Evolutionary conservation across 2,888 invertebrate species (phyloP), one percentile per base, ranked within the genome.

Genomic region (Ethmia dodecea): DNA sequence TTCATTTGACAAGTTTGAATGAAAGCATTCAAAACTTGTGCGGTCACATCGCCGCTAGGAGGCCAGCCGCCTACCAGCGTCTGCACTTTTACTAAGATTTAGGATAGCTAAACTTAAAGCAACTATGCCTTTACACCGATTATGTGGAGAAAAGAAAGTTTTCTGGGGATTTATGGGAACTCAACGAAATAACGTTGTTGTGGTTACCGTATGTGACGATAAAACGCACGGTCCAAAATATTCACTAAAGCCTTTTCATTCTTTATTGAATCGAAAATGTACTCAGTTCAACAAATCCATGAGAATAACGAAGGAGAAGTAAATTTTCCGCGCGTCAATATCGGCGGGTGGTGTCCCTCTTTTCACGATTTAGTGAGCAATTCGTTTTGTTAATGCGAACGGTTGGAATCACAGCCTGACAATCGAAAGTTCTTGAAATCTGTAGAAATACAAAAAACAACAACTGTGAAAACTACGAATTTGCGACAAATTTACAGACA

Each of bases 21-120:
- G 66, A 64, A 72, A 66, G 62, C 72, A 68, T 73, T 73, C 67
- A 62, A 58, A 79, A 79, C 65, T 79, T 72, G 42, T 50, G 57
- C 64, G 55, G 56, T 49, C 45, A 49, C 46, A 41, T 37, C 42
- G 36, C n/a, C n/a, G n/a, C n/a, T n/a, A n/a, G n/a, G n/a, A n/a
- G n/a, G n/a, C n/a, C n/a, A 36, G 42, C 40, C 18, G 34, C 43
- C 28, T 13, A 3, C 28, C 22, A 9, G n/a, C 22, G 2, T 22
- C 22, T 8, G n/a, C 22, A n/a, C 31, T n/a, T n/a, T n/a, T n/a
- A n/a, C n/a, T n/a, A n/a, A 48, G 44, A 57, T 53, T 51, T 54
- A 45, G 38, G 41, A n/a, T n/a, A n/a, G n/a, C n/a, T n/a, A n/a
- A n/a, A n/a, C n/a, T n/a, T n/a, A n/a, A n/a, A n/a, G n/a, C n/a